phyloP scores from a whole-genome alignment of 2,113 vertebrate genomes.

The Donacobius atricapilla region DNA sequence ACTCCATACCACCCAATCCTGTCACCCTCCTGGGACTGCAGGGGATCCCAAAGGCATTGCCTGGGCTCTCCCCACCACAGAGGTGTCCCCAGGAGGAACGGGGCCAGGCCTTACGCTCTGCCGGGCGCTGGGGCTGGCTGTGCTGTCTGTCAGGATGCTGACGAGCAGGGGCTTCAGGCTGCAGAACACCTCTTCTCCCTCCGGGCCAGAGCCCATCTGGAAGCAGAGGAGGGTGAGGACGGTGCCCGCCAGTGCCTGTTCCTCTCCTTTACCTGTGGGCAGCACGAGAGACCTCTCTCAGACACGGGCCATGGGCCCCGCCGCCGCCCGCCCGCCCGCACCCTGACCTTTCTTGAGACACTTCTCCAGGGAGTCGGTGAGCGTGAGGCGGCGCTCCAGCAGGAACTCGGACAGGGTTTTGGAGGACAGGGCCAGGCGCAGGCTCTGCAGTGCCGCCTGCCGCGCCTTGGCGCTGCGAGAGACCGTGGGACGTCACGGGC shows the following conservation, averaged over 20 bases:
- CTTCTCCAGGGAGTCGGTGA: slow-evolving; percentile 88
- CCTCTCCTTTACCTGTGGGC: slow-evolving; percentile 84
- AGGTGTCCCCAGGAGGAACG: neutral
- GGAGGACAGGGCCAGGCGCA: slow-evolving; percentile 84
- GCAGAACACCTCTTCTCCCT: slow-evolving; percentile 86
- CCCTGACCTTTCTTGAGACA: slow-evolving; percentile 89
- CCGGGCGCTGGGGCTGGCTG: slow-evolving; percentile 78
- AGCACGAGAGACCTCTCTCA: neutral
- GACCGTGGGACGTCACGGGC: neutral
- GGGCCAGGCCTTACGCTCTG: slow-evolving; percentile 81
- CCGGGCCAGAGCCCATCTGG: slow-evolving; percentile 87
- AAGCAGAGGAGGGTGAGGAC: slow-evolving; percentile 87
- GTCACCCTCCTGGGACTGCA: fast-evolving
- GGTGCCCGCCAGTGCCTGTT: slow-evolving; percentile 84
- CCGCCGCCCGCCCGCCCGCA: fast-evolving
- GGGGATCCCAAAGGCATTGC: neutral
- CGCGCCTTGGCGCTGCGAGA: slow-evolving; percentile 81
- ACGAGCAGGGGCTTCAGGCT: slow-evolving; percentile 82
- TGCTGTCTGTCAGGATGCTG: slow-evolving; percentile 79
- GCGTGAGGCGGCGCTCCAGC: slow-evolving; percentile 81
- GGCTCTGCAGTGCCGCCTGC: slow-evolving; percentile 80
- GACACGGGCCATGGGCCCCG: fast-evolving
- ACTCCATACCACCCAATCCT: neutral
- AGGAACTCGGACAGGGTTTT: slow-evolving; percentile 84
- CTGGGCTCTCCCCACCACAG: neutral